Evolutionary conservation across 2,888 invertebrate species (phyloP), one percentile per base, ranked within the genome.

Genomic region (Pocota personata): DNA sequence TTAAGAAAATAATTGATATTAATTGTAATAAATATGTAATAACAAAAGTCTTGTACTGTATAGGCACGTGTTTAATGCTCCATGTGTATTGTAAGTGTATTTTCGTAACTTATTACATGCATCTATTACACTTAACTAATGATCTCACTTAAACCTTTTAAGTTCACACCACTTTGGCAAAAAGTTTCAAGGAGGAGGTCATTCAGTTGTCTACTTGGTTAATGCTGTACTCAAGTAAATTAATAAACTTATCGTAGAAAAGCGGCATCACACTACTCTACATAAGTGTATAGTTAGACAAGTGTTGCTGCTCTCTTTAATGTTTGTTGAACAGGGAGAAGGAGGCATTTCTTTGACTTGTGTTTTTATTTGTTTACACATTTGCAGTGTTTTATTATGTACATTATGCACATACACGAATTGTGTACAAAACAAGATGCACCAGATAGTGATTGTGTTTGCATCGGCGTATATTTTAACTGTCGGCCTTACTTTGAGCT

Each of bases 111-210:
- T 62, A 60, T 43, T 43, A 60, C 14, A 40, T 27, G 43, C 32
- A 52, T 57, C 21, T 37, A 48, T 75, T 46, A 21, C 14, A 55
- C 58, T 57, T 60, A 12, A 21, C 21, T 76, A 37, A 48, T 64
- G 64, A 64, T 57, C 35, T 40, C 55, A 69, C 62, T 66, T 66
- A 66, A 30, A 64, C 55, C 46, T 78, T 77, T 80, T 55, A 21
- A 50, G 35, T 60, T 57, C 55, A 37, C 60, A 73, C 46, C 37
- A 55, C 50, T 52, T 37, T 14, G 30, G 40, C 50, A 50, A 16
- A 30, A 58, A 40, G n/a, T 27, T 32, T 21, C 27, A 24, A 58
- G 50, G 32, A 58, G 50, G 32, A 50, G 73, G 64, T 66, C 79
- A 21, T 27, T 40, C 62, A 64, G 50, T 57, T 71, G 48, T 57